A percentile compares a stretch with the other conserved stretches of the same genome.
Evolutionary conservation across 35 echinoderm and acorn worm genomes (phyloP).

Genomic region (Apostichopus japonicus): DNA sequence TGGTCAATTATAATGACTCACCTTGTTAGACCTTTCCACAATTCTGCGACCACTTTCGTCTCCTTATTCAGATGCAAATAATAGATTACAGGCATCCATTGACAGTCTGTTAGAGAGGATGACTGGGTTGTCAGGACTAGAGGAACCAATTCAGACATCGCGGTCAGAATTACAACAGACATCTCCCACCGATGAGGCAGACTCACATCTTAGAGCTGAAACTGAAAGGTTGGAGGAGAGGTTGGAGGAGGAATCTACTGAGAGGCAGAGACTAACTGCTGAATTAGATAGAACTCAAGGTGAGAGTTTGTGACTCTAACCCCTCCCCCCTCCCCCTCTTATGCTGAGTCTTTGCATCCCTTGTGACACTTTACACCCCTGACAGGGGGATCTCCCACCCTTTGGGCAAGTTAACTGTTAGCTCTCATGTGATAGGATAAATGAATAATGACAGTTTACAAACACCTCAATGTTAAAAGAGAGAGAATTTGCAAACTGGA

Average conservation of each 20-base stretch:
- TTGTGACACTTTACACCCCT: neutral
- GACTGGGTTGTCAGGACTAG: slow-evolving; percentile 57
- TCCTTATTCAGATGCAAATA: slow-evolving; percentile 66
- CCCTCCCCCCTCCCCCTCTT: neutral
- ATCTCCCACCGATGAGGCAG: slow-evolving; percentile 51
- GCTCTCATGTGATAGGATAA: no score
- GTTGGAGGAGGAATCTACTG: slow-evolving; percentile 70
- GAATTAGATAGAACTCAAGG: slow-evolving; percentile 83
- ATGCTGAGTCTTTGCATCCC: neutral
- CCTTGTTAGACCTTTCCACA: no score
- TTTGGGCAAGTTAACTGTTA: neutral
- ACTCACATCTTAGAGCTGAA: slow-evolving; percentile 58
- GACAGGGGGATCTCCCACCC: neutral
- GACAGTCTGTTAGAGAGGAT: slow-evolving; percentile 80
- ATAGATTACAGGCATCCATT: slow-evolving; percentile 76
- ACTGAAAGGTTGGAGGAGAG: slow-evolving; percentile 54
- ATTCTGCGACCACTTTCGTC: neutral
- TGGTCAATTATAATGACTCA: no score
- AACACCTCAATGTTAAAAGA: no score
- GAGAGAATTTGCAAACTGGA: no score
- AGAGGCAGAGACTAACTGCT: slow-evolving; percentile 70
- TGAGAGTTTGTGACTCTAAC: slow-evolving; percentile 2
- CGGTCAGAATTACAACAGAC: slow-evolving; percentile 66
- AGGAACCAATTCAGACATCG: slow-evolving; percentile 59
- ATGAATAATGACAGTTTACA: no score